phyloP scores from a whole-genome alignment of 1,140 invertebrate species.

The Hyposmocoma kahamanoa region DNA sequence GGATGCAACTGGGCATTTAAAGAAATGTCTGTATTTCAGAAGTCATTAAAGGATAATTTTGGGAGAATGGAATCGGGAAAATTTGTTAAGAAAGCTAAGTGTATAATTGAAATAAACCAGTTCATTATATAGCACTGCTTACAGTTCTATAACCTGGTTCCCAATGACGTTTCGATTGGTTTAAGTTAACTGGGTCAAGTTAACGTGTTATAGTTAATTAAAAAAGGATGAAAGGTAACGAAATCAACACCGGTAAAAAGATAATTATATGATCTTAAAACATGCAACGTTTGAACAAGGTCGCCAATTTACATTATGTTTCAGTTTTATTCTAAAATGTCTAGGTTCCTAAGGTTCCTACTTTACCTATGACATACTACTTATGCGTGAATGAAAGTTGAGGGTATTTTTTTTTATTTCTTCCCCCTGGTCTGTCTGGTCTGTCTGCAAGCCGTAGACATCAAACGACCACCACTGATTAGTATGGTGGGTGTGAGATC shows the following conservation, averaged over 20 bases:
- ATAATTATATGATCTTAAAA: background rate
- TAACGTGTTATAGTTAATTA: too few relatives aligned
- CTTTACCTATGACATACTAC: constrained; percentile 8
- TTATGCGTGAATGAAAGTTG: constrained; percentile 32
- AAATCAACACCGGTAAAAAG: too few relatives aligned
- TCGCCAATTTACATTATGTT: background rate
- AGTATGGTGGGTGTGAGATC: constrained; percentile 26
- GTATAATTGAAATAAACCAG: background rate
- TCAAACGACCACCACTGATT: constrained; percentile 54
- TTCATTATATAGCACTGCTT: background rate
- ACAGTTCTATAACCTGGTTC: background rate
- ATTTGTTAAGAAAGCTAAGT: background rate
- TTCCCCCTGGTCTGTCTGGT: constrained; percentile 62
- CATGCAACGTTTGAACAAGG: background rate
- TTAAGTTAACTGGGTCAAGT: too few relatives aligned
- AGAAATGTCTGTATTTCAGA: background rate
- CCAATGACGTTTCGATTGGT: background rate
- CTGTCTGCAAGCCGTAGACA: constrained; percentile 39
- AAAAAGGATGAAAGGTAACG: too few relatives aligned
- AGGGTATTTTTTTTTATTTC: constrained; percentile 59
- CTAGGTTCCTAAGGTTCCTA: too few relatives aligned
- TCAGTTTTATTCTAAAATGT: too few relatives aligned
- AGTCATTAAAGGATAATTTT: background rate
- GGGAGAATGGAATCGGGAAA: background rate
- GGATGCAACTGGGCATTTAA: background rate